Evolutionary conservation across 2,888 invertebrate species (phyloP).

Genomic region (Eupithecia inturbata): DNA sequence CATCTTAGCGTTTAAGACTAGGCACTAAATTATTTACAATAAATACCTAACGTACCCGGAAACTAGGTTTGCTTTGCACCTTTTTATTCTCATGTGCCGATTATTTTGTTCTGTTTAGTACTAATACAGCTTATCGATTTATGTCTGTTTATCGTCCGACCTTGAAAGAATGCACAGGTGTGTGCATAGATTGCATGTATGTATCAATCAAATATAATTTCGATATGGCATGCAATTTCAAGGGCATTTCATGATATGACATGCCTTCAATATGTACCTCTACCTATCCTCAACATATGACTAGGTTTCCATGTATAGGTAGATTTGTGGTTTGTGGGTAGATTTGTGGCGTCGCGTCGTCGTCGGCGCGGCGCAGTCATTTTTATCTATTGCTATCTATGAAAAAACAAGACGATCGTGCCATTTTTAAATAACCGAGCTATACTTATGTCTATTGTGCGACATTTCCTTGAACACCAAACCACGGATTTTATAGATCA

Average conservation of each 20-base stretch:
- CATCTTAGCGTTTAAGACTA: too few relatives aligned
- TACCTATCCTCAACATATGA: background rate
- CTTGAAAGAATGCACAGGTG: constrained; percentile 29
- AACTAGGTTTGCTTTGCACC: too few relatives aligned
- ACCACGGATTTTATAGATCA: too few relatives aligned
- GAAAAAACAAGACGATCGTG: background rate
- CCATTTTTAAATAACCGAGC: background rate
- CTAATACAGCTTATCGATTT: background rate
- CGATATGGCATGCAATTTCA: constrained; percentile 46
- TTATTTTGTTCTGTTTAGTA: background rate
- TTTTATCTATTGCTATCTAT: background rate
- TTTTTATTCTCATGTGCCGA: too few relatives aligned
- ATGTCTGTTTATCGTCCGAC: background rate
- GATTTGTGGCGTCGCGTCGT: background rate
- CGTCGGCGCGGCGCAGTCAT: background rate
- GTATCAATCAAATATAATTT: constrained; percentile 33
- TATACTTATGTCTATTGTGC: background rate
- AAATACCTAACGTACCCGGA: background rate
- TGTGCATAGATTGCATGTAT: too few relatives aligned
- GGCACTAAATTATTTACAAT: too few relatives aligned
- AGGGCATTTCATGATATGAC: constrained; percentile 40
- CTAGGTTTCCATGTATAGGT: background rate
- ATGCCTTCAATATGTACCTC: background rate
- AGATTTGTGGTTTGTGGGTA: background rate
- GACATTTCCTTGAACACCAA: background rate